phyloP scores from a whole-genome alignment of 1,140 invertebrate species.

The Diuraphis noxia region DNA sequence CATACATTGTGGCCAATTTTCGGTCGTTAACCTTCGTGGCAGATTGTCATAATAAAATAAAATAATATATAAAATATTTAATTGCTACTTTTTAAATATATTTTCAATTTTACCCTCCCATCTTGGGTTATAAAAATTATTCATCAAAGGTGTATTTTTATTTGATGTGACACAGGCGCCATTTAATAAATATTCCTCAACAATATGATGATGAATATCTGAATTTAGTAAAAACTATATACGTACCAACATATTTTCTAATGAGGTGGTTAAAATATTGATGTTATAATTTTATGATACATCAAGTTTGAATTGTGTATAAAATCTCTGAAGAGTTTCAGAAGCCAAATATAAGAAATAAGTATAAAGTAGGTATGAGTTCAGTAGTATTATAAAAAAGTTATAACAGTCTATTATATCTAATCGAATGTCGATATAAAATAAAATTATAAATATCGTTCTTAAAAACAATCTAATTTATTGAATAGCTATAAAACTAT shows the following conservation, averaged over 20 bases:
- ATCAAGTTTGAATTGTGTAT: background rate
- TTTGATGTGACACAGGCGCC: background rate
- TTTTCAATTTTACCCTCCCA: background rate
- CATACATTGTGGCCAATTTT: background rate
- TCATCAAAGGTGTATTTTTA: background rate
- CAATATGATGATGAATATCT: background rate
- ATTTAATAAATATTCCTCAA: background rate
- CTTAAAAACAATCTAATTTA: too few species aligned
- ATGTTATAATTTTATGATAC: background rate
- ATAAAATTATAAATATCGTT: too few species aligned
- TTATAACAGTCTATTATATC: background rate
- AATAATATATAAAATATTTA: background rate
- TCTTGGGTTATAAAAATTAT: background rate
- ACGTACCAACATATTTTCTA: background rate
- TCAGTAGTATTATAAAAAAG: background rate
- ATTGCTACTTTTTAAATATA: background rate
- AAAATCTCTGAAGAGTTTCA: background rate
- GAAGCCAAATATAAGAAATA: background rate
- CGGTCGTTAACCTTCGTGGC: background rate
- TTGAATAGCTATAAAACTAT: background rate
- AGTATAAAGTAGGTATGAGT: background rate
- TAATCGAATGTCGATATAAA: too few species aligned
- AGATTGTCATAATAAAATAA: background rate
- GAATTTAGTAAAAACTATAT: background rate
- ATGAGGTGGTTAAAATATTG: background rate